Evolutionary conservation across 2,113 vertebrate genomes (phyloP), one percentile per base, ranked within the genome.

Genomic region (Colinus virginianus): DNA sequence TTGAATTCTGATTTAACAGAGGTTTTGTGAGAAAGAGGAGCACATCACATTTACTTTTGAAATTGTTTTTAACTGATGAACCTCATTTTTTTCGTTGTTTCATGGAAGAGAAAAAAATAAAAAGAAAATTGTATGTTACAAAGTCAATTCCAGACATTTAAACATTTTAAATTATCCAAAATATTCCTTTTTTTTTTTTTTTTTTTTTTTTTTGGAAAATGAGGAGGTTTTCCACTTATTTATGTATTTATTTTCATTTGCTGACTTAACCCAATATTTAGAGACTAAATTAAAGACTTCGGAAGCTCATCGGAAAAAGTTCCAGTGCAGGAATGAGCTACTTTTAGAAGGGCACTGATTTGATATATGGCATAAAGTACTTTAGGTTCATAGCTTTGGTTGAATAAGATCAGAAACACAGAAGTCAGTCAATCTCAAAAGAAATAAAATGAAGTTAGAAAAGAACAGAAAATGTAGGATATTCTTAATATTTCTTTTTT

Each of bases 341-440:
- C 10, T 79, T 25, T 10, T 9, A 49, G 12, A 19, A 34, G 23
- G 9, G 1, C 13, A 32, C 59, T 69, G 6, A 48, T 58, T 59
- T 68, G 17, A 1, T 70, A 6, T 53, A 16, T 36, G 7, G 2
- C 3, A 81, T 46, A 53, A 84, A 56, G 7, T 8, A 3, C 2
- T 40, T 62, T 16, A 36, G 1, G 8, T 64, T 61, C 1, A 1
- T 56, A 7, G 2, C 45, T 28, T 62, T 0, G 0, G 53, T 51
- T 68, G 23, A 79, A 10, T 25, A 10, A 32, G 21, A 56, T 21
- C 3, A 34, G 18, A 9, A 51, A 2, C 26, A 18, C 20, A 15
- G 42, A 80, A 53, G 11, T 25, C 23, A 51, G 14, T 48, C 38
- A 25, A 13, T 58, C 21, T 83, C 51, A 56, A 66, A 49, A 56